phyloP scores from a whole-genome alignment of 2,888 invertebrate species.

The Mechanitis messenoides region DNA sequence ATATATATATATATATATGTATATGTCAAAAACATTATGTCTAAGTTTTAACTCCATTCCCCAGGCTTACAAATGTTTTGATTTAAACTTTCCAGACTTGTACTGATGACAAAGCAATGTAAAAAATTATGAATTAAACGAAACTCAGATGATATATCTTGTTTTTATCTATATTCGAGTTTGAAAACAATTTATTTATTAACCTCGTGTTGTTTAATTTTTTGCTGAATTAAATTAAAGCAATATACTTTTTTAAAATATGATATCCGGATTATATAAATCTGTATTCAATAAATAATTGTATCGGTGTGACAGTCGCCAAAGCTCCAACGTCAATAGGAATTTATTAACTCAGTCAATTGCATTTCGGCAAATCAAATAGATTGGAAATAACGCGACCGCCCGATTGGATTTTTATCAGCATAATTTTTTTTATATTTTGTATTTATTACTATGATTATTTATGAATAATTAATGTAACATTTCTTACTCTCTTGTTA shows the following conservation, averaged over 20 bases:
- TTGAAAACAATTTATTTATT: neutral
- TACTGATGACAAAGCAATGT: slow-evolving; percentile 6
- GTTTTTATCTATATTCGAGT: neutral
- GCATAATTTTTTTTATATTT: slow-evolving; percentile 22
- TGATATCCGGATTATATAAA: too few relatives aligned
- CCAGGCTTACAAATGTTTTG: slow-evolving; percentile 1
- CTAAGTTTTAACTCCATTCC: slow-evolving; percentile 3
- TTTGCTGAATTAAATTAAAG: too few relatives aligned
- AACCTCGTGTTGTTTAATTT: too few relatives aligned
- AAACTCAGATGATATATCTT: neutral
- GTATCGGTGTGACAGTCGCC: slow-evolving; percentile 20
- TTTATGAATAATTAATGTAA: slow-evolving; percentile 6
- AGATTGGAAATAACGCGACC: slow-evolving; percentile 37
- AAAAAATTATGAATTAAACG: neutral
- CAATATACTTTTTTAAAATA: too few relatives aligned
- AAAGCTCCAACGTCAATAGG: slow-evolving; percentile 25
- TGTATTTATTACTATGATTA: slow-evolving; percentile 5
- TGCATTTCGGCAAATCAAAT: slow-evolving; percentile 37
- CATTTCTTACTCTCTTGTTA: neutral
- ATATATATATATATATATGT: neutral
- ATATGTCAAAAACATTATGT: slow-evolving; percentile 1
- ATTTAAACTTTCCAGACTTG: slow-evolving; percentile 5
- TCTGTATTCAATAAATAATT: too few relatives aligned
- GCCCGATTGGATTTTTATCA: slow-evolving; percentile 27
- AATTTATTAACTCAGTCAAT: slow-evolving; percentile 36